Base-by-base conservation (phyloP, 2,113 vertebrate genomes). In the Oenanthe melanoleuca region DNA sequence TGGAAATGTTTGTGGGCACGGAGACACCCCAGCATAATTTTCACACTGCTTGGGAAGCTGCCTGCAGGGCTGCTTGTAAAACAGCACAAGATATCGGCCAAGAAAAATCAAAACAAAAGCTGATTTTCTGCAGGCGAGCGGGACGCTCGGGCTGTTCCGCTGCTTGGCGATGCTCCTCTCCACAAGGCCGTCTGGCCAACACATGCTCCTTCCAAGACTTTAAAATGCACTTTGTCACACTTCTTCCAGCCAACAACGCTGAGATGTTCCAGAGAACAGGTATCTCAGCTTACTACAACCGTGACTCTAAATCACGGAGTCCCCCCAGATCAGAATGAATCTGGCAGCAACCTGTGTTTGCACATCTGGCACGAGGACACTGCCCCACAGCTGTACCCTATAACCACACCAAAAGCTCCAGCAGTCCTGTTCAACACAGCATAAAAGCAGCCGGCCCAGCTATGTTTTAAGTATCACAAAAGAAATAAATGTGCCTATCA, bases 161-260 rank as follows among this genome's bases (percentile, higher is more conserved):
- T 81, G 5, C 21, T 86, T 71, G 77, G 92, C 71, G 9, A 44
- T 44, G 64, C 79, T 89, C 45, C 80, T 52, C 90, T 93, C 83
- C 52, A 1, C 40, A 21, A 78, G 77, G 84, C 88, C 11, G 56
- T 71, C 95, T 83, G 92, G 86, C 83, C 86, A 92, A 88, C 94
- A 96, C 67, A 64, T 92, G 92, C 56, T 94, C 75, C 37, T 79
- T 96, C 87, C 69, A 63, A 78, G 83, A 64, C 47, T 94, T 93
- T 61, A 88, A 87, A 93, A 75, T 1, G 4, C 77, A 84, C 47
- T 89, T 78, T 89, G 84, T 92, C 89, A 78, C 80, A 87, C 72
- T 71, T 84, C 61, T 56, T 37, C 14, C n/a, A 42, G 83, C 67
- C 87, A 93, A 69, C 69, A 71, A 34, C 0, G 9, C 77, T 34